These are phyloP conservation scores for Tenebrosternarchus preto DNA, from an alignment of 2,113 vertebrate genomes.

Conservation along the genomic window DNA sequence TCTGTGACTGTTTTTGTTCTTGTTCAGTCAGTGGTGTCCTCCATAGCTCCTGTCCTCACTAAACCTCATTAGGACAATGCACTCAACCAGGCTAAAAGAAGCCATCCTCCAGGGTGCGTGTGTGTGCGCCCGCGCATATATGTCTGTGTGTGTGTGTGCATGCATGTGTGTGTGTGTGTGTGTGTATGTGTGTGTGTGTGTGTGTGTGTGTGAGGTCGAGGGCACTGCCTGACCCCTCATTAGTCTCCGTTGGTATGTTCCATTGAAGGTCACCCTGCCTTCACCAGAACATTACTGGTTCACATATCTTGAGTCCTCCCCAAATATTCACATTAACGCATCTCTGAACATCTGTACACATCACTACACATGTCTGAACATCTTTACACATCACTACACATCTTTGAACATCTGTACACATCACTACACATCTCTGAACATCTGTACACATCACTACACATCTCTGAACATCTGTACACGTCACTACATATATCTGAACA, in stretches of 20 bases:
- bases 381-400: no score
- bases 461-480: no score
- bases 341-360: constrained; percentile 5
- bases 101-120: constrained; percentile 40
- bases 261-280: constrained; percentile 49
- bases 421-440: no score
- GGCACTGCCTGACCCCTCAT: constrained; percentile 46
- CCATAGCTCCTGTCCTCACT: constrained; percentile 43
- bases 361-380: constrained; percentile 2
- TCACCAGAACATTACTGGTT: constrained; percentile 14
- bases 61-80: constrained; percentile 52
- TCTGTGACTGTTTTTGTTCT: constrained; percentile 18
- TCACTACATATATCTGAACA: no score
- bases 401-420: no score
- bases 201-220: constrained; percentile 31
- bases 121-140: constrained; percentile 19
- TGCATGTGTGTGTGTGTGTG: constrained; percentile 21
- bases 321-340: constrained; percentile 21
- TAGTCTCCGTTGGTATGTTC: constrained; percentile 45
- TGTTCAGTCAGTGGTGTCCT: constrained; percentile 20
- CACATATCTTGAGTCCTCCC: not conserved
- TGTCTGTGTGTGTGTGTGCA: constrained; percentile 8
- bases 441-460: no score
- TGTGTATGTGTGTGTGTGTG: constrained; percentile 29
- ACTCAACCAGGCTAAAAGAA: constrained; percentile 45